Base-by-base conservation (phyloP, 2,888 invertebrate species). In the Drosophila paracracens region DNA sequence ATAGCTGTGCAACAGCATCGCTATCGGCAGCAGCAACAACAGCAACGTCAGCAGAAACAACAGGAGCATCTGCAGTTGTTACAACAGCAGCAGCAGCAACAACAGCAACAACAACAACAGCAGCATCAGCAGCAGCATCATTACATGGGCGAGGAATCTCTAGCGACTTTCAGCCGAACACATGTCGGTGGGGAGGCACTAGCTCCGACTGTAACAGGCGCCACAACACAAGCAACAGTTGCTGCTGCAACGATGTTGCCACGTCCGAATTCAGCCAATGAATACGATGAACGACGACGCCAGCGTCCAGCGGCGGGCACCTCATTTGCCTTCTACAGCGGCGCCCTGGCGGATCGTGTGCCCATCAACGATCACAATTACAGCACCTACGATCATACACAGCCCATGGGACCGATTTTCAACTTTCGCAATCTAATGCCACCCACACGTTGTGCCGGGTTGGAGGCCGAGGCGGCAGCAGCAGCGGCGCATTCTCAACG, bases 321-420 rank as follows among this genome's bases (percentile, higher is more conserved):
- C 8, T 88, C 90, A 1, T 86, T 88, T 43, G 88, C 86, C 13
- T 86, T 90, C 18, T 85, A 88, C 11, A 88, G 83, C 43, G 90
- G 85, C 13, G 85, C 71, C 2, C 43, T 85, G n/a, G 57, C 86
- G 7, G 90, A 85, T 58, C 86, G 88, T 8, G 50, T 77, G 3
- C 71, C 83, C 25, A 88, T 88, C n/a, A 72, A 67, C 13, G 85
- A 86, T 67, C 85, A 86, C 70, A 86, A 88, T 46, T 86, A 86
- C 27, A 86, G 85, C 65, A 86, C 80, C 69, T 86, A 85, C 31
- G 82, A 82, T 46, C 77, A 90, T 50, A 61, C 69, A 43, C 68
- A 71, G 58, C 54, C 70, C 29, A 70, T 76, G 67, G 76, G 73
- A 43, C 83, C 81, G 10, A 66, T 67, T 1, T 65, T 68, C 27